Evolutionary conservation across 2,888 invertebrate species (phyloP), one percentile per base, ranked within the genome.

Genomic region (Apamea crenata): DNA sequence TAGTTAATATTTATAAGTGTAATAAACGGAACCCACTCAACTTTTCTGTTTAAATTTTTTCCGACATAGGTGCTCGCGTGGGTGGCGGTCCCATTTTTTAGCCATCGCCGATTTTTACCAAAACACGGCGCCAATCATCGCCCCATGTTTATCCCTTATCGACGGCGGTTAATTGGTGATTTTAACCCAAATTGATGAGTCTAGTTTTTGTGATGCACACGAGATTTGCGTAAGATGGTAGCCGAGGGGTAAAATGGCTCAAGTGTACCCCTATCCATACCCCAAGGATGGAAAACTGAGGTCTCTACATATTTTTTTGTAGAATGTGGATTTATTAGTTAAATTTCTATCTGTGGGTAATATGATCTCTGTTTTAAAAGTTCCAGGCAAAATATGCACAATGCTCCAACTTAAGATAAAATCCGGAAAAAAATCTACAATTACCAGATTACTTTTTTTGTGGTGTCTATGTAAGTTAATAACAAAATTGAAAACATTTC

Each of bases 81-180:
- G 92, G 92, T 92, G 92, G 92, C 84, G 89, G 88, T 81, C 81
- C 87, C 73, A 81, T 91, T 92, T 92, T 93, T 93, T 92, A 90
- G 90, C 90, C 76, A 85, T 82, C 84, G 73, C 80, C 81, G 77
- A 85, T 81, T 89, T 82, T 87, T 88, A 87, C 89, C 89, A 89
- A 90, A 92, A 92, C 92, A 91, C 78, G 94, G 93, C 94, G 94
- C 94, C 93, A 90, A 91, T 89, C 90, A 90, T 85, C 89, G 87
- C 84, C 81, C 86, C 87, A 84, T 92, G 91, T 93, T 93, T 92
- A 92, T 86, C 89, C 90, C 91, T 91, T 94, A 94, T 93, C 93
- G 90, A 83, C 77, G 83, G 77, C 86, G 90, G 91, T 93, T 95
- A 95, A 96, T 96, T 95, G 94, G 92, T 94, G 94, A 95, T 95